Evolutionary conservation across 2,888 invertebrate genomes (phyloP), one percentile per base, ranked within the genome.

Genomic region (Sycophila texana): DNA sequence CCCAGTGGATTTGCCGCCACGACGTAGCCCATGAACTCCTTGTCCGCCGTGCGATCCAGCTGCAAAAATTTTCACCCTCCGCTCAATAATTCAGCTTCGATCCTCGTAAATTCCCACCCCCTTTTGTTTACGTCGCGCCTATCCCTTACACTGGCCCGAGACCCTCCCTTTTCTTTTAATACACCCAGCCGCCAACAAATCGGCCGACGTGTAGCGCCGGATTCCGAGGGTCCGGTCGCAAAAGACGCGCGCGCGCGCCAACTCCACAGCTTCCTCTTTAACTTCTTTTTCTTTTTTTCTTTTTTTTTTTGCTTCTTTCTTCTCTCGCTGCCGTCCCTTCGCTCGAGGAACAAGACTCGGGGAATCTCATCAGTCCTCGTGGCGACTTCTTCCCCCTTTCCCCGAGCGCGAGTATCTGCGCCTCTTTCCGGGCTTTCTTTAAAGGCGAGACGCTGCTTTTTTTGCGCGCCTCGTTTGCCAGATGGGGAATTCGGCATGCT

Each of bases 1-100:
- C 95, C 97, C 81, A 97, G 92, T 16, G 97, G 97, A 92, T 96
- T 96, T 39, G 96, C 96, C 53, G 96, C 97, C 71, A 97, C 96
- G 70, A 96, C 94, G 85, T 94, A 93, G 7, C 97, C 96, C 93
- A 96, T 94, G 87, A 95, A 95, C 91, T 95, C 96, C 89, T 96
- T 96, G 83, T 94, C 94, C 7, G 96, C 94, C 47, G 92, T 92
- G 74, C 94, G 94, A 91, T 96, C 96, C 90, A 97, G 91, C 96
- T 97, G 91, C 77, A 92, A 91, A 65, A 20, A 71, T 16, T 20
- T 7, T 30, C 4, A 16, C 30, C 2, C 53, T 26, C 13, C 53
- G 72, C 78, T 81, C 65, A 65, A 73, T 79, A 79, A 51, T 75
- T 81, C 73, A 72, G 39, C 20, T 74, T 79, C 79, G 81, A 79